Conservation (phyloP, 2,888 invertebrate genomes). For the Drosophila nr. fundita region DNA sequence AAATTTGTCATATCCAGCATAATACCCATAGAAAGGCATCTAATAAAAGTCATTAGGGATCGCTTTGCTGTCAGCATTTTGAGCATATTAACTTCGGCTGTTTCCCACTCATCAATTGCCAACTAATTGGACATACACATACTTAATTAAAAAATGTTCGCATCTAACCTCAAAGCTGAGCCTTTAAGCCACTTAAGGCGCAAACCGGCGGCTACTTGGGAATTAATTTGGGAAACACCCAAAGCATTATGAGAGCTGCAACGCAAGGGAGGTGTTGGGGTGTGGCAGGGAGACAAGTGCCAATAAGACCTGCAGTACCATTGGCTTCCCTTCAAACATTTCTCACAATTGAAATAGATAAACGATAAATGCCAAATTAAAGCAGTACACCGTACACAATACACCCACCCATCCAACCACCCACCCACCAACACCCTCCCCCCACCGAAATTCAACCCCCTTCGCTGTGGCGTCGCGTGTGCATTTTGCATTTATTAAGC, state of each 20-base stretch:
- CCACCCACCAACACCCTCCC: background rate
- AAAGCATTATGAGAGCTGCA: slow-evolving; percentile 36
- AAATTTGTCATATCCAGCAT: background rate
- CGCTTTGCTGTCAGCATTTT: slow-evolving; percentile 10
- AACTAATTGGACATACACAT: slow-evolving; percentile 67
- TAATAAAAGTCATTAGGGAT: background rate
- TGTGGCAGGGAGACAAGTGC: slow-evolving; percentile 38
- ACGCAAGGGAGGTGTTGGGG: background rate
- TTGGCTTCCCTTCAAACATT: slow-evolving; percentile 6
- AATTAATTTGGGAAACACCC: slow-evolving; percentile 70
- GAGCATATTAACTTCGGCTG: slow-evolving; percentile 9
- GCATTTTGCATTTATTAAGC: slow-evolving; percentile 83
- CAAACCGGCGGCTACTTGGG: slow-evolving; percentile 53
- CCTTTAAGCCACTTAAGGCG: slow-evolving; percentile 75
- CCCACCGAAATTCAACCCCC: slow-evolving; percentile 1
- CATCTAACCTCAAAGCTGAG: slow-evolving; percentile 51
- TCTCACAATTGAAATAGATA: slow-evolving; percentile 64
- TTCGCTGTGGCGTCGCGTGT: slow-evolving; percentile 39
- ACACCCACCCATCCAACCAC: background rate
- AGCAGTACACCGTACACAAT: slow-evolving; percentile 13
- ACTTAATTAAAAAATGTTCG: slow-evolving; percentile 66
- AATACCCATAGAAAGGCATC: background rate
- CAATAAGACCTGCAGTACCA: slow-evolving; percentile 43
- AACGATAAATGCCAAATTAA: slow-evolving; percentile 74
- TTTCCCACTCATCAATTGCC: slow-evolving; percentile 49